Evolutionary conservation across 2,797 vertebrate species (phyloP).

Genomic region (Crenuchus spilurus): DNA sequence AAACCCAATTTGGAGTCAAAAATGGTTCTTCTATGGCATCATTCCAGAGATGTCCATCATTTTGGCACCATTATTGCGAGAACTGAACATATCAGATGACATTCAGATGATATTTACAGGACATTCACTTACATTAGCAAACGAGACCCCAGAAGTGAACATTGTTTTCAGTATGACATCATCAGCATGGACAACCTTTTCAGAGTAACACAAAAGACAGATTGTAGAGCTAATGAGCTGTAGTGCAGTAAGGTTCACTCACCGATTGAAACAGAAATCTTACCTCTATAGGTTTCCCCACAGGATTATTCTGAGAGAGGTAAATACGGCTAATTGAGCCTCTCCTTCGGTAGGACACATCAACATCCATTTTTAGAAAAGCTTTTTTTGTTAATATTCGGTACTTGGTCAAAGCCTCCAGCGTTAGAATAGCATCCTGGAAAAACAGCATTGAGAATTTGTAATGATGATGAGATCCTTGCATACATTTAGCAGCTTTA

Average conservation of each 20-base stretch:
- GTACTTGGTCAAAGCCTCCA: slow-evolving; percentile 87
- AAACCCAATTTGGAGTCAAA: too few species aligned
- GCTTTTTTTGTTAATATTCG: slow-evolving; percentile 67
- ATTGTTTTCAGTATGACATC: slow-evolving; percentile 80
- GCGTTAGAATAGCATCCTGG: slow-evolving; percentile 86
- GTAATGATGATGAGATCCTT: background rate
- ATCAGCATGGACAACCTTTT: slow-evolving; percentile 78
- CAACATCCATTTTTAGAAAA: slow-evolving; percentile 79
- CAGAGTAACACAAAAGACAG: slow-evolving; percentile 10
- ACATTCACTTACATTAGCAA: slow-evolving; percentile 81
- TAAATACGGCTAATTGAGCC: slow-evolving; percentile 66
- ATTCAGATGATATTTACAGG: background rate
- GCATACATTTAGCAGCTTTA: too few species aligned
- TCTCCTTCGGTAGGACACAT: slow-evolving; percentile 72
- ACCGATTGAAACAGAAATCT: slow-evolving; percentile 24
- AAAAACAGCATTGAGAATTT: slow-evolving; percentile 9
- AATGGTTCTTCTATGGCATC: background rate
- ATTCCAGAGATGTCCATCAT: background rate
- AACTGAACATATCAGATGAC: background rate
- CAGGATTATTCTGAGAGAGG: slow-evolving; percentile 74
- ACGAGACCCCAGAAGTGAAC: slow-evolving; percentile 81
- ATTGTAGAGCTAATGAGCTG: background rate
- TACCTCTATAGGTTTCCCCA: slow-evolving; percentile 80
- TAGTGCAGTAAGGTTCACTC: background rate
- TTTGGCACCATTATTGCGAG: background rate